Evolutionary conservation across 1,140 invertebrate species (phyloP).

Genomic region (Ceratosolen fusciceps): DNA sequence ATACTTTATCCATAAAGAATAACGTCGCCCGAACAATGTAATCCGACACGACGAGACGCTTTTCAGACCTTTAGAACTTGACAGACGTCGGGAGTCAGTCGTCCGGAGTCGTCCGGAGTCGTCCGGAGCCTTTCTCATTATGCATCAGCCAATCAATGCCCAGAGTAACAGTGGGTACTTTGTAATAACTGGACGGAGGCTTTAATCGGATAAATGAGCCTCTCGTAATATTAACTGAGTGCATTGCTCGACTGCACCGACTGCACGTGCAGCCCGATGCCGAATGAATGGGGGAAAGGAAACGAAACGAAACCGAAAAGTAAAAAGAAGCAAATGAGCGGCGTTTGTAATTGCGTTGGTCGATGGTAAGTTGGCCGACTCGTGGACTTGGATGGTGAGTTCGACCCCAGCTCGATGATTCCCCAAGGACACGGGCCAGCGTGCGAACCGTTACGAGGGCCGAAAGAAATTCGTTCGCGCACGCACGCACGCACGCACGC

Average conservation of each 20-base stretch:
- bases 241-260: neutral
- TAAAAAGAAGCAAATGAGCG: slow-evolving; percentile 49
- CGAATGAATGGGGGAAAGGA: no score
- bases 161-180: neutral
- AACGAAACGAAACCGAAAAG: no score
- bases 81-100: no score
- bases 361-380: slow-evolving; percentile 58
- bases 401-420: slow-evolving; percentile 52
- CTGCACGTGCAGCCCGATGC: neutral
- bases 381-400: slow-evolving; percentile 63
- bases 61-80: no score
- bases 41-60: no score
- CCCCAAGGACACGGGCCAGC: slow-evolving; percentile 54
- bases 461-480: slow-evolving; percentile 26
- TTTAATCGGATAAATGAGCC: neutral
- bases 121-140: neutral
- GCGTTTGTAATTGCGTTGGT: slow-evolving; percentile 64
- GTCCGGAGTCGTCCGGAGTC: no score
- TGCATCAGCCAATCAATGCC: neutral
- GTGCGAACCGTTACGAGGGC: slow-evolving; percentile 63
- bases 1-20: no score
- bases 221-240: neutral
- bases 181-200: no score
- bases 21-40: no score
- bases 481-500: neutral